Evolutionary conservation across 2,888 invertebrate species (phyloP).

Genomic region (Baronia brevicornis): DNA sequence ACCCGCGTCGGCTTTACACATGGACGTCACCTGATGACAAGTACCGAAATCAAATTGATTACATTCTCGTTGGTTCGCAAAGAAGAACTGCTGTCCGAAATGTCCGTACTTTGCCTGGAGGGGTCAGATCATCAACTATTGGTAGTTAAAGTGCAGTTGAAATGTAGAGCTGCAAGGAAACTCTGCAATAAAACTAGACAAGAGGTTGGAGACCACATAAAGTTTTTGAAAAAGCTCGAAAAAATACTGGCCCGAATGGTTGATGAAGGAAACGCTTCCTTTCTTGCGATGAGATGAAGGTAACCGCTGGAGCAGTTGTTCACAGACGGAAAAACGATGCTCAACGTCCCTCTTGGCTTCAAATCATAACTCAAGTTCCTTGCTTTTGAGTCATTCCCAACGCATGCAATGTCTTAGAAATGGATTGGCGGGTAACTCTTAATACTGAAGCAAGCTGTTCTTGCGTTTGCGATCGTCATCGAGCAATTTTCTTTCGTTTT

Average conservation of each 20-base stretch:
- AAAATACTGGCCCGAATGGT: neutral
- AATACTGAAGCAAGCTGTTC: too few species aligned
- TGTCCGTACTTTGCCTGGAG: constrained; percentile 3
- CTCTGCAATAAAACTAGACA: neutral
- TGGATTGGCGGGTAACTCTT: too few species aligned
- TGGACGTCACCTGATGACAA: constrained; percentile 16
- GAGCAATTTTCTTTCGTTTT: too few species aligned
- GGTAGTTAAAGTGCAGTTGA: neutral
- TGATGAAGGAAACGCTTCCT: too few species aligned
- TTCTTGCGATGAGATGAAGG: too few species aligned
- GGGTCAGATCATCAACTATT: constrained; percentile 8
- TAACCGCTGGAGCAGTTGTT: too few species aligned
- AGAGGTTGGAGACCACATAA: neutral
- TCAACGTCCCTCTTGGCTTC: too few species aligned
- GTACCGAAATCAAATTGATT: constrained; percentile 18
- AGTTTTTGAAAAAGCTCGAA: neutral
- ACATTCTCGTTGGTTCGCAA: constrained; percentile 14
- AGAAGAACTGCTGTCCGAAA: constrained; percentile 12
- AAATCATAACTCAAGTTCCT: too few species aligned
- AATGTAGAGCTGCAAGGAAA: neutral
- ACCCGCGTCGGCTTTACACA: constrained; percentile 15
- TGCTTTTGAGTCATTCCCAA: too few species aligned
- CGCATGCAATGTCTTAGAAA: too few species aligned
- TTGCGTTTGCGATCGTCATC: too few species aligned
- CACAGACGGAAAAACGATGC: too few species aligned